Conservation (phyloP, 1,140 invertebrate genomes). For the Arctopsyche grandis region DNA sequence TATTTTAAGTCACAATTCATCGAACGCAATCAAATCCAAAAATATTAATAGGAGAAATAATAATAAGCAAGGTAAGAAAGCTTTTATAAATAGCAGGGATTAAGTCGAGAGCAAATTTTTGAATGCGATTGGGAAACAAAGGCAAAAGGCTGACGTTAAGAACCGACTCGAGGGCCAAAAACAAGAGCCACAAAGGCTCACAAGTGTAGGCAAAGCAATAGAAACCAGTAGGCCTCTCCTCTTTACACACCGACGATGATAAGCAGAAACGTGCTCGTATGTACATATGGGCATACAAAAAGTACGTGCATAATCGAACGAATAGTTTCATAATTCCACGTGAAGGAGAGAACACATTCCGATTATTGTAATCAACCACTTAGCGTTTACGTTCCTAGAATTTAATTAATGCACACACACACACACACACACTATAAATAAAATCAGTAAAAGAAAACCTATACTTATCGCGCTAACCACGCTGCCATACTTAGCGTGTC, state of each 20-base stretch:
- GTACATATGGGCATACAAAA: background rate
- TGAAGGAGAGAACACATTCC: background rate
- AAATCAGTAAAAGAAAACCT: background rate
- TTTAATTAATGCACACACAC: slow-evolving; percentile 5
- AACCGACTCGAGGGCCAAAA: background rate
- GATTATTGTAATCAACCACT: slow-evolving; percentile 24
- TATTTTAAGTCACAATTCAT: no score
- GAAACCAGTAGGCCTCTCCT: background rate
- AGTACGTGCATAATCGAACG: background rate
- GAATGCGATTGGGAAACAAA: no score
- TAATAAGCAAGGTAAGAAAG: background rate
- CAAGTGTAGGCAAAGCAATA: background rate
- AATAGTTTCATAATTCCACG: slow-evolving; percentile 6
- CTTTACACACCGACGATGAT: background rate
- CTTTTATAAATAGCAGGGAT: background rate
- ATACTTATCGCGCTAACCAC: slow-evolving; percentile 11
- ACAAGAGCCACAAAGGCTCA: background rate
- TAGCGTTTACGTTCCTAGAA: slow-evolving; percentile 3
- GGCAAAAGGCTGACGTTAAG: no score
- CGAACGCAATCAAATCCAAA: no score
- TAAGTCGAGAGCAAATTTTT: no score
- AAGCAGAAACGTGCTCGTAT: slow-evolving; percentile 3
- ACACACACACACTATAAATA: background rate
- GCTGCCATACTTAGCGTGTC: background rate
- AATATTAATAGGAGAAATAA: background rate